Base-by-base conservation (phyloP, 2,888 invertebrate species). In the Lysandra coridon region DNA sequence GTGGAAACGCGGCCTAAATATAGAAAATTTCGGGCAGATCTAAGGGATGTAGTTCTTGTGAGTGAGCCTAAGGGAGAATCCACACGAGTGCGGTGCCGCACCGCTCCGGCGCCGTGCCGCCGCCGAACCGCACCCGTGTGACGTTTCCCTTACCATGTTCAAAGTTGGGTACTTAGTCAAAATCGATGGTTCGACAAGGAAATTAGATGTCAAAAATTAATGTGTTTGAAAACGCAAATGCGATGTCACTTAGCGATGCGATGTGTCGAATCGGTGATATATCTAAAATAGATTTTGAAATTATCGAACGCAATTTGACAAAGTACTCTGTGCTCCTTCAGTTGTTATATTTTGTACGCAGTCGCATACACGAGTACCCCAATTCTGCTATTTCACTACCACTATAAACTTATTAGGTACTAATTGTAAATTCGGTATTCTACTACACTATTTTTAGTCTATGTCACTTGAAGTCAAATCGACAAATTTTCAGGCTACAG, bases 311-410 rank as follows among this genome's bases (percentile, higher is more conserved):
- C 57, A 17, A 57, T 57, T 57, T 57, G 49, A 49, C 10, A 49
- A 57, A 57, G 57, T 57, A 57, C 53, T 14, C 53, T 69, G 64
- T 69, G 33, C 76, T 53, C 17, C 57, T 33, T 57, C 3, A 76
- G 76, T 76, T 76, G 76, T 57, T 57, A 76, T 76, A 76, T 76
- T 76, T 76, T 57, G 30, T 76, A 75, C 49, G 76, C 49, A 75
- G 23, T 75, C 75, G 49, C 30, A 49, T 30, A 30, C 49, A 49
- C 4, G 17, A 57, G 17, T 17, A 57, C 57, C 57, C 57, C 4
- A 17, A 57, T 57, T 57, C 17, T 57, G 57, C 17, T 57, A 57
- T 57, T 4, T 1, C 17, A 57, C 17, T 49, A 12, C 10, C 49
- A 49, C 10, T 49, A 49, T 10, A 49, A 49, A 44, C 44, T 44